phyloP scores from a whole-genome alignment of 2,797 vertebrate genomes.

The Syndactyla subalaris region DNA sequence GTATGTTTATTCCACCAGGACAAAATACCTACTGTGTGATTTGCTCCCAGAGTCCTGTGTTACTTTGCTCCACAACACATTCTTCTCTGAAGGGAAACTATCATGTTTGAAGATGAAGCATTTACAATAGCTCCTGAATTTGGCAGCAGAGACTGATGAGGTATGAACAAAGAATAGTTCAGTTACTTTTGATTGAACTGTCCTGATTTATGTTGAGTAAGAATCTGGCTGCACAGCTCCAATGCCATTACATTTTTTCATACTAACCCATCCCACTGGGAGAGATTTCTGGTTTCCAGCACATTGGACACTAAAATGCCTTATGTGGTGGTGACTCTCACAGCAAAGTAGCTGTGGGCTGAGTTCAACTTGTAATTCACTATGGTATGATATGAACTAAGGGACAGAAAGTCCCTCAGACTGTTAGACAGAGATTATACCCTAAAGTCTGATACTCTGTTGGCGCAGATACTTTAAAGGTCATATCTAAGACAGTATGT shows the following conservation, averaged over 20 bases:
- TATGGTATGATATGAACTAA: background rate
- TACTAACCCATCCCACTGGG: background rate
- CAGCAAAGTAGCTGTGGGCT: background rate
- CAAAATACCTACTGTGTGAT: background rate
- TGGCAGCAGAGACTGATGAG: background rate
- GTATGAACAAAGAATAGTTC: background rate
- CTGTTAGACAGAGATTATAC: background rate
- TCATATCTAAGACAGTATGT: constrained; percentile 6
- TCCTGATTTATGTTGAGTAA: background rate
- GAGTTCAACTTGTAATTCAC: background rate
- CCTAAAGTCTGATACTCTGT: background rate
- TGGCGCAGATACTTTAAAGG: constrained; percentile 50
- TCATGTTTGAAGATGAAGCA: background rate
- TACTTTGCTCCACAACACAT: background rate
- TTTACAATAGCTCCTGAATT: background rate
- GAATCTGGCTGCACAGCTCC: background rate
- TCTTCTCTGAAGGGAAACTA: background rate
- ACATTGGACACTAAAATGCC: background rate
- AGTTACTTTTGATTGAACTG: background rate
- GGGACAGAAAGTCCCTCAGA: background rate
- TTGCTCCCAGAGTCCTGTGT: background rate
- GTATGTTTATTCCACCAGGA: background rate
- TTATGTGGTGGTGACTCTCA: background rate
- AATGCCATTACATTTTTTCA: background rate
- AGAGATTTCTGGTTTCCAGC: background rate